Evolutionary conservation across 2,113 vertebrate species (phyloP), one percentile per base, ranked within the genome.

Genomic region (Zosterops lateralis): DNA sequence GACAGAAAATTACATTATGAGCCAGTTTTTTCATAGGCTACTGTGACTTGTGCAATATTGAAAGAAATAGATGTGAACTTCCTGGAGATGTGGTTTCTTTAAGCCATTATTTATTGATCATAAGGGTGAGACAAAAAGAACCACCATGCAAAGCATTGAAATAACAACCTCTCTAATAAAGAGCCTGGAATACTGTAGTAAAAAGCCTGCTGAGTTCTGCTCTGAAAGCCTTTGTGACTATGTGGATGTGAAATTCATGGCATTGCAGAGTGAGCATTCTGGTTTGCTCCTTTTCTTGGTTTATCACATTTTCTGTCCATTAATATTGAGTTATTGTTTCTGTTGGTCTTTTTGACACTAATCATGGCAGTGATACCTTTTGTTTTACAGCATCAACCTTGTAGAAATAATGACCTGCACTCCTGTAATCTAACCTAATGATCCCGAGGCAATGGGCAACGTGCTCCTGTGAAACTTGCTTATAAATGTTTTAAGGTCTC

Each of bases 101-200:
- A 32, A 73, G 42, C 25, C 6, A 3, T 44, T 44, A 34, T 47
- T 78, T 77, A 57, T 44, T 44, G 26, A 54, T 15, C 7, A 48
- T 38, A 68, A 70, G 8, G 14, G 11, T n/a, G 26, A 81, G 24
- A 15, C 5, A 7, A 17, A 76, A 65, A 65, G 68, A 64, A 29
- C 29, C 50, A 42, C 14, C 29, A 7, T 19, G 38, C 18, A 83
- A 53, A 87, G 40, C 26, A 13, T 21, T 76, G 45, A 25, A 58
- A 2, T 19, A 44, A 14, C 54, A 83, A 4, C 13, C 26, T 73
- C 22, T 83, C 28, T 29, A 8, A 40, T 79, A 34, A 71, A 71
- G 9, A 51, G 2, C 40, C 24, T 24, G 5, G 12, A 17, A 5
- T 36, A 17, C 17, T 1, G 0, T 13, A 24, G 21, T 14, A 12